Evolutionary conservation across 2,888 invertebrate species (phyloP).

Genomic region (Oligia fasciuncula): DNA sequence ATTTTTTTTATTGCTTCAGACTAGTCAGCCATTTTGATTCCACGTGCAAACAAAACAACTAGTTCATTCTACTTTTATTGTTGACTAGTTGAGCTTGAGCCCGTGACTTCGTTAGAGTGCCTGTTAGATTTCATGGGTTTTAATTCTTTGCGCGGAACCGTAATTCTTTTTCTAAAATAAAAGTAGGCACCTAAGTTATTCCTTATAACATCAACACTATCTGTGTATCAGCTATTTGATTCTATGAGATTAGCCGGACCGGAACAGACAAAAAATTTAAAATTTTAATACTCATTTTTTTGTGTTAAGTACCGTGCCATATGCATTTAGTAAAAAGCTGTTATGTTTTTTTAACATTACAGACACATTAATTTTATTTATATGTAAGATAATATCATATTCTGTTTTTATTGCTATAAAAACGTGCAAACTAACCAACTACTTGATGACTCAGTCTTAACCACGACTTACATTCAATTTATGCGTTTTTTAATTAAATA

Average conservation of each 20-base stretch:
- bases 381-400: neutral
- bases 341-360: neutral
- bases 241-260: no score
- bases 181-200: neutral
- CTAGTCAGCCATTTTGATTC: neutral
- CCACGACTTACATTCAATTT: constrained; percentile 36
- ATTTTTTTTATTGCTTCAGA: neutral
- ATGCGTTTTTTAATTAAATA: constrained; percentile 45
- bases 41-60: neutral
- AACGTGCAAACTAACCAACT: neutral
- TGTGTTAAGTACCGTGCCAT: neutral
- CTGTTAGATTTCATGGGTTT: neutral
- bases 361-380: neutral
- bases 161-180: neutral
- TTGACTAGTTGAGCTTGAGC: neutral
- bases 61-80: constrained; percentile 4
- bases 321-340: neutral
- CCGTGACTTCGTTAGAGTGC: neutral
- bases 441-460: constrained; percentile 35
- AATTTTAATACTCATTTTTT: neutral
- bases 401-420: constrained; percentile 3
- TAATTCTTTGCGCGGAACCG: neutral
- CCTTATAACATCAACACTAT: neutral
- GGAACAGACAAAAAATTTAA: no score
- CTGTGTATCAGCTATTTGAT: no score